Percentiles rank a stretch among this genome's conserved stretches.
These are phyloP conservation scores for Colinus virginianus DNA, from an alignment of 2,113 vertebrate genomes.

Conservation along the genomic window DNA sequence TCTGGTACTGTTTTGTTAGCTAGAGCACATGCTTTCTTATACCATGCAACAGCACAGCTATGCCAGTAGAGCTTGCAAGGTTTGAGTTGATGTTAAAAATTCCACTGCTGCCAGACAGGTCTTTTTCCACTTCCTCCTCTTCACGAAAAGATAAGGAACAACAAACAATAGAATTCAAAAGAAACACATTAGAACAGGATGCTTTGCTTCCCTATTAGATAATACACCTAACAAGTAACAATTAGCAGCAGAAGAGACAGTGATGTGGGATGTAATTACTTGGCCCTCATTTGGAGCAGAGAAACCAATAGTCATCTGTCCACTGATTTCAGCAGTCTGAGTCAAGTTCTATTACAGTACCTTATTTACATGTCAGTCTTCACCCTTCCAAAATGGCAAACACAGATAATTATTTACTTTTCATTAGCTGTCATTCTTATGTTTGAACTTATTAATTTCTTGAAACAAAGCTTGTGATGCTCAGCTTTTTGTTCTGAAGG, in stretches of 20 bases:
- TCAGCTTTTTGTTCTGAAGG: background rate
- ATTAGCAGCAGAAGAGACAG: background rate
- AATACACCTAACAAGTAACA: background rate
- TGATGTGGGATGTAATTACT: background rate
- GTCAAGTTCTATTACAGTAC: background rate
- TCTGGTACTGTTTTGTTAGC: background rate
- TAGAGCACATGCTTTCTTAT: background rate
- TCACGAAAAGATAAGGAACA: background rate
- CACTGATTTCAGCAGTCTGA: background rate
- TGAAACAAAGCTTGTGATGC: background rate
- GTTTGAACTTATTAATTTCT: background rate
- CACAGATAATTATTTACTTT: background rate
- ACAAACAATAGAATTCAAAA: accelerated
- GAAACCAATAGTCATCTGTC: background rate
- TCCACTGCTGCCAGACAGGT: background rate
- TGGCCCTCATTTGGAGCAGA: background rate
- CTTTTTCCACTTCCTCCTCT: background rate
- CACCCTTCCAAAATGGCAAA: background rate
- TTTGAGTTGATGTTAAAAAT: background rate
- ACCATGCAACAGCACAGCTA: background rate
- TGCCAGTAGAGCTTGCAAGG: accelerated
- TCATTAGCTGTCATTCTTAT: background rate
- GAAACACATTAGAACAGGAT: background rate
- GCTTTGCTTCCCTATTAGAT: background rate
- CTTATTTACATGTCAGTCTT: background rate